These are phyloP conservation scores for Oscheius sp. DNA, from an alignment of 2,888 invertebrate genomes.

Conservation along the genomic window DNA sequence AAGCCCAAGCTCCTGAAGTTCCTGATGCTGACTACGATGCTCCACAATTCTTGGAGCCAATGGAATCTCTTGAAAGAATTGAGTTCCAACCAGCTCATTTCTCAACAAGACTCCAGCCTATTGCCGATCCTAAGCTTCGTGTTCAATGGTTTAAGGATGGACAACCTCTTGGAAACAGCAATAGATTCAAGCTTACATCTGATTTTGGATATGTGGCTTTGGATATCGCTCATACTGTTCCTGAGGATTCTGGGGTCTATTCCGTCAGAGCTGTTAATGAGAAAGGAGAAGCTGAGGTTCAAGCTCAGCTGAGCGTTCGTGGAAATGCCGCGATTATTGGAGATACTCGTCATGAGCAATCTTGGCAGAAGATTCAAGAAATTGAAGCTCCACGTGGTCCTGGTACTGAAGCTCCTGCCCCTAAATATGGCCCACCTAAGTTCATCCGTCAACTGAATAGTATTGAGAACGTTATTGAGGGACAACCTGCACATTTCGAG, in stretches of 20 bases:
- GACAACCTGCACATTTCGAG: conserved; percentile 89
- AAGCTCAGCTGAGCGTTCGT: conserved; percentile 60
- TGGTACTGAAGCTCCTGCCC: conserved; percentile 73
- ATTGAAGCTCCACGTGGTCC: conserved; percentile 76
- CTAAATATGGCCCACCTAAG: conserved; percentile 78
- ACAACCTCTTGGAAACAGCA: conserved; percentile 63
- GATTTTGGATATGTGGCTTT: conserved; percentile 92
- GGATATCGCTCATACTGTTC: conserved; percentile 86
- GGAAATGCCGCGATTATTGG: conserved; percentile 74
- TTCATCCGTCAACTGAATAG: conserved; percentile 74
- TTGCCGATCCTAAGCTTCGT: conserved; percentile 82
- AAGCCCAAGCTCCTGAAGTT: conserved; percentile 41
- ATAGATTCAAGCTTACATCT: conserved; percentile 60
- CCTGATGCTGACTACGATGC: conserved; percentile 57
- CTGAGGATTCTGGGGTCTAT: conserved; percentile 74
- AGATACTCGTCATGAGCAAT: conserved; percentile 91
- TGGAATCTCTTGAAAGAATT: conserved; percentile 64
- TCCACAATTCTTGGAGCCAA: conserved; percentile 65
- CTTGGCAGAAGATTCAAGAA: conserved; percentile 87
- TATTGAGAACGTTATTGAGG: conserved; percentile 75
- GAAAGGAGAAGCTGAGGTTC: conserved; percentile 58
- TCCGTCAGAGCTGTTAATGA: conserved; percentile 62
- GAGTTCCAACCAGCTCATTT: conserved; percentile 83
- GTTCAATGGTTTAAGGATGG: conserved; percentile 81
- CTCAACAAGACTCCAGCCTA: conserved; percentile 88